Conservation (phyloP, 2,888 invertebrate genomes). For the Petrolisthes cinctipes region DNA sequence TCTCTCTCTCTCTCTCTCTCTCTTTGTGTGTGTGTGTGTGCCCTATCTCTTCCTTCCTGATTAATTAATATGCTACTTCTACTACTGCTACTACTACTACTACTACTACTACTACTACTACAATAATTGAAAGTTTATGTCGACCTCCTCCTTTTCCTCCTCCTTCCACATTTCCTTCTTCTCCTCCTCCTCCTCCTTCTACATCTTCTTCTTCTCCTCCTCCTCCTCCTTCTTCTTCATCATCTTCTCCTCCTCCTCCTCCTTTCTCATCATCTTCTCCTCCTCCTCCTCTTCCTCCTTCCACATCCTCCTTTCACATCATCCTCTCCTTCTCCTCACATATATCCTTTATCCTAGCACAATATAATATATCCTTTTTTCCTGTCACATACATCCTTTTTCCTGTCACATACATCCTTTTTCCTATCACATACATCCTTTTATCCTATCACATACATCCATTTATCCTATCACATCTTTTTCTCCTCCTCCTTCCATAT, state of each 20-base stretch:
- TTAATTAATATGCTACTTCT: neutral
- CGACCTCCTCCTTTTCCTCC: neutral
- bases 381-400: too few species aligned
- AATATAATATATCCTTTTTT: too few species aligned
- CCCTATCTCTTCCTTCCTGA: too few species aligned
- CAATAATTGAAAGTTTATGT: neutral
- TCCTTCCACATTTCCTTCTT: neutral
- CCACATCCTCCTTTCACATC: neutral
- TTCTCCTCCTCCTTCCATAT: too few species aligned
- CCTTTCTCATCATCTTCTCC: neutral
- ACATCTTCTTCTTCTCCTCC: neutral
- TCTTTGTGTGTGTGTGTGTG: neutral
- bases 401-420: too few species aligned
- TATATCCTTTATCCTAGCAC: too few species aligned
- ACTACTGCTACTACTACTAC: conserved; percentile 5
- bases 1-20: conserved; percentile 24
- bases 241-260: neutral
- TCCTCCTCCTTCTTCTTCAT: neutral
- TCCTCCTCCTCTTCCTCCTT: neutral
- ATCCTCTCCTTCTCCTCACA: too few species aligned
- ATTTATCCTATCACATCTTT: too few species aligned
- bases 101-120: conserved; percentile 6
- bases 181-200: neutral
- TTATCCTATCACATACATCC: too few species aligned
- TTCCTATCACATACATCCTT: too few species aligned